Conservation (phyloP, 2,113 vertebrate species). For the Gymnogyps californianus region DNA sequence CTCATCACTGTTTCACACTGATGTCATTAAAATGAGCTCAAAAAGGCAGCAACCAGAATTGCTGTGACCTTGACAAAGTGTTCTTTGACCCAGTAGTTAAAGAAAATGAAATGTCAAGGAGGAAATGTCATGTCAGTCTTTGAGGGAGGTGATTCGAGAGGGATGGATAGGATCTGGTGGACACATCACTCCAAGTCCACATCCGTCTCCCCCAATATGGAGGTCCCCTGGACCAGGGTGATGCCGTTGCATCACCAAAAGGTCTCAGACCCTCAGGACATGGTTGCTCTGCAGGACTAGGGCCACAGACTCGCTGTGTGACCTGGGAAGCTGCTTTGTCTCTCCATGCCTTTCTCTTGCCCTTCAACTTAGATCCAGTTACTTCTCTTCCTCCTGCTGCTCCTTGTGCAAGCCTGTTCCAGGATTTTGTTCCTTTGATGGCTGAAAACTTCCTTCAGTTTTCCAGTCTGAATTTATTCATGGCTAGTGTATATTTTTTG, state of each 20-base stretch:
- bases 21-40: background rate
- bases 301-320: fast-evolving
- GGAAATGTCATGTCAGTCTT: background rate
- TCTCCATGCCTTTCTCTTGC: background rate
- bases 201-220: fast-evolving
- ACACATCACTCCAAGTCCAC: background rate
- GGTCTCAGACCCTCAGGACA: background rate
- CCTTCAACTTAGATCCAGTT: background rate
- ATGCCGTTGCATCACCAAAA: fast-evolving
- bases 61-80: background rate
- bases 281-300: background rate
- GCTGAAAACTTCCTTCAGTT: slow-evolving; percentile 13
- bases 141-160: background rate
- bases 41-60: background rate
- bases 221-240: background rate
- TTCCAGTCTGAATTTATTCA: slow-evolving; percentile 32
- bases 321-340: background rate
- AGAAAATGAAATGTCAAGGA: background rate
- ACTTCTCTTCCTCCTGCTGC: background rate
- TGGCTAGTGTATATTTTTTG: background rate
- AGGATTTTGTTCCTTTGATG: background rate
- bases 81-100: background rate
- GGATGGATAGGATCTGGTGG: background rate
- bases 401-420: background rate
- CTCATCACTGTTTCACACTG: fast-evolving